Conservation (phyloP, 2,888 invertebrate genomes). For the Cetonia aurata region DNA sequence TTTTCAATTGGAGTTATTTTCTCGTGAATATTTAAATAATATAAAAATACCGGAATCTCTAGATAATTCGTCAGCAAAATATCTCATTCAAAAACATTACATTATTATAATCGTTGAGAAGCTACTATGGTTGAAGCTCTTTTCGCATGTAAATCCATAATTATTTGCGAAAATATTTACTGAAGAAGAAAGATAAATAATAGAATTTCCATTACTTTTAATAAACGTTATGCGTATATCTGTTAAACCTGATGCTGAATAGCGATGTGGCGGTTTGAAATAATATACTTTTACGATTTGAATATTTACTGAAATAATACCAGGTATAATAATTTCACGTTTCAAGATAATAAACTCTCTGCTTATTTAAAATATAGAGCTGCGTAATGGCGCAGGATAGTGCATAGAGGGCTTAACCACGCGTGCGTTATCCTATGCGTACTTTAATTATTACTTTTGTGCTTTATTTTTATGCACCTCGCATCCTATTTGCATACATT, state of each 20-base stretch:
- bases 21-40: too few species aligned
- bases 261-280: not conserved
- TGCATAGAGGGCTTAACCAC: not conserved
- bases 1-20: too few species aligned
- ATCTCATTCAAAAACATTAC: too few species aligned
- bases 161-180: conserved; percentile 11
- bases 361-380: not conserved
- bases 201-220: not conserved
- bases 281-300: conserved; percentile 3
- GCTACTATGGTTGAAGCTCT: not conserved
- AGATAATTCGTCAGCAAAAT: too few species aligned
- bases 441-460: conserved; percentile 22
- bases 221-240: not conserved
- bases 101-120: too few species aligned
- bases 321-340: not conserved
- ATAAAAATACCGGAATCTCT: too few species aligned
- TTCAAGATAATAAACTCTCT: conserved; percentile 5
- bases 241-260: too few species aligned
- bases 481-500: conserved; percentile 29
- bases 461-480: conserved; percentile 18
- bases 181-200: not conserved
- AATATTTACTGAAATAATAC: conserved; percentile 18
- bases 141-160: conserved; percentile 3
- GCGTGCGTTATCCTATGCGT: conserved; percentile 5
- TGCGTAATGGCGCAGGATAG: not conserved